Conservation (phyloP, 2,797 vertebrate species). For the Mus caroli region DNA sequence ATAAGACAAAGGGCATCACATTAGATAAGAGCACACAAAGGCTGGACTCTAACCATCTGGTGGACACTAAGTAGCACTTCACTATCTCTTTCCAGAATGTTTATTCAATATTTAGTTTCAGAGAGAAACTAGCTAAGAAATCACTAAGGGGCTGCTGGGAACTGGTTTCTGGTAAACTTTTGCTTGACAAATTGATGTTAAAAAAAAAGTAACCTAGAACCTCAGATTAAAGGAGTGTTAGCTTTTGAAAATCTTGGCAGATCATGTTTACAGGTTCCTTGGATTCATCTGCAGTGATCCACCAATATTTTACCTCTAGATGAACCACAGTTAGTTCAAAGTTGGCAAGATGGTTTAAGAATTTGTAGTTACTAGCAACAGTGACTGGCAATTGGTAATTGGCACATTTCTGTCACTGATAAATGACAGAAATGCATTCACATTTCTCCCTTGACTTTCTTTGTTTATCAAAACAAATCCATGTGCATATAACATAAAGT, state of each 20-base stretch:
- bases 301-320: not conserved
- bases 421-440: not conserved
- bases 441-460: not conserved
- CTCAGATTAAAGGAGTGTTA: not conserved
- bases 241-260: not conserved
- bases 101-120: not conserved
- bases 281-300: not conserved
- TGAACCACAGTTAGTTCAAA: not conserved
- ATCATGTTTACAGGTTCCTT: not conserved
- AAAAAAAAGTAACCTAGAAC: not conserved
- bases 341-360: not conserved
- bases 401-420: not conserved
- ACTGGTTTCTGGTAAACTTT: not conserved
- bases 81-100: not conserved
- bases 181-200: not conserved
- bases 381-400: not conserved
- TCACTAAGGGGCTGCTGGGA: not conserved
- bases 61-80: not conserved
- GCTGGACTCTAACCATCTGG: slow-evolving; percentile 11
- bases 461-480: not conserved
- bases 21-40: slow-evolving; percentile 74
- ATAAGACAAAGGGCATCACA: slow-evolving; percentile 76
- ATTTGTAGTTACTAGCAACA: not conserved
- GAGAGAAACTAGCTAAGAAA: not conserved
- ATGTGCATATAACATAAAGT: not conserved